Evolutionary conservation across 2,888 invertebrate species (phyloP).

Genomic region (Disparrhopalites patrizii): DNA sequence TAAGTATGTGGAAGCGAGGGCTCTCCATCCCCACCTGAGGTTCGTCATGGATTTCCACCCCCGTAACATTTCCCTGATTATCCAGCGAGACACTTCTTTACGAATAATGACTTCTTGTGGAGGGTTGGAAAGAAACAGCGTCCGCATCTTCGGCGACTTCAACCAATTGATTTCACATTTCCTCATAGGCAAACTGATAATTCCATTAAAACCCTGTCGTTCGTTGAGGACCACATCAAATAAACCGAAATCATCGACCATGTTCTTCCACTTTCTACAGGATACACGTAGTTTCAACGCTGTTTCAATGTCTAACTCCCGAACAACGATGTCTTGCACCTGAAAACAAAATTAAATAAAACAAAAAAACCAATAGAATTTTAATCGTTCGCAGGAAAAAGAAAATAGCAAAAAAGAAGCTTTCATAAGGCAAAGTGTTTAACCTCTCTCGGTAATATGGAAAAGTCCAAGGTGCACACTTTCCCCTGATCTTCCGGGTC

Average conservation of each 20-base stretch:
- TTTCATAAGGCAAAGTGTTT: no score
- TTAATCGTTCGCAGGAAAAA: background rate
- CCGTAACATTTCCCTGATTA: slow-evolving; percentile 29
- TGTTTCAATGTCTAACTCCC: slow-evolving; percentile 17
- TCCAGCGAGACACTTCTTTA: slow-evolving; percentile 30
- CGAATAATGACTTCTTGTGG: slow-evolving; percentile 27
- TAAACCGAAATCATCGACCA: slow-evolving; percentile 18
- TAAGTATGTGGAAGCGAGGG: slow-evolving; percentile 28
- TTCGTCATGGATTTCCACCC: slow-evolving; percentile 28
- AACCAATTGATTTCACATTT: slow-evolving; percentile 23
- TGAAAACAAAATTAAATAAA: no score
- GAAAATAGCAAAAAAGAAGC: background rate
- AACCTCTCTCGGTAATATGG: slow-evolving; percentile 28
- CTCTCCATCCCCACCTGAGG: slow-evolving; percentile 33
- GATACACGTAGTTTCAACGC: slow-evolving; percentile 14
- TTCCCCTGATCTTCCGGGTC: slow-evolving; percentile 12
- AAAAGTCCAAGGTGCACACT: slow-evolving; percentile 15
- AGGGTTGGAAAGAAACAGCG: slow-evolving; percentile 20
- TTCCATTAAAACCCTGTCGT: slow-evolving; percentile 9
- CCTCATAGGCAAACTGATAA: slow-evolving; percentile 20
- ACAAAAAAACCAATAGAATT: no score
- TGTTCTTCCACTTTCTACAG: slow-evolving; percentile 18
- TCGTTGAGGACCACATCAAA: slow-evolving; percentile 13
- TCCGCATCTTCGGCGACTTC: slow-evolving; percentile 23
- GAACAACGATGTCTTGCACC: slow-evolving; percentile 6